Evolutionary conservation across 2,888 invertebrate species (phyloP).

Genomic region (Scrobipalpa atriplicella): DNA sequence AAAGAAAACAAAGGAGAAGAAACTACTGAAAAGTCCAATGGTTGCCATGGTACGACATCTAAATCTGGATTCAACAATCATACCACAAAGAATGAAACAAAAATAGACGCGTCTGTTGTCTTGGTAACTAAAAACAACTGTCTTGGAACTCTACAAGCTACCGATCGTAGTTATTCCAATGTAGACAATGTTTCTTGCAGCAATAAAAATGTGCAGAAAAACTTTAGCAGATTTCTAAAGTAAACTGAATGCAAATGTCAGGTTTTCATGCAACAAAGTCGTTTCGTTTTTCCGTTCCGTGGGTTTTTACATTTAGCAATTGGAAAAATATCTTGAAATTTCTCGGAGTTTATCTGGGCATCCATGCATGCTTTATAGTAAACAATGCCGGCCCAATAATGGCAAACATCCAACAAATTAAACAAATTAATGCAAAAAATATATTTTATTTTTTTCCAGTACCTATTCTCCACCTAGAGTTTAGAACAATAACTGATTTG

Average conservation of each 20-base stretch:
- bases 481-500: too few relatives aligned
- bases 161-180: conserved; percentile 12
- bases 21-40: conserved; percentile 3
- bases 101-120: conserved; percentile 32
- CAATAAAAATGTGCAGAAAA: neutral
- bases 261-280: neutral
- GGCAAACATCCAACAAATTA: too few relatives aligned
- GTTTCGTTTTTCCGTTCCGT: neutral
- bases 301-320: neutral
- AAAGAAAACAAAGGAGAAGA: conserved; percentile 19
- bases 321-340: neutral
- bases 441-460: too few relatives aligned
- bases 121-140: conserved; percentile 28
- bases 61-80: conserved; percentile 40
- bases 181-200: neutral
- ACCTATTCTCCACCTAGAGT: too few relatives aligned
- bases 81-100: conserved; percentile 35
- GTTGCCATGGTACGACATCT: conserved; percentile 36
- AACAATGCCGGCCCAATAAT: too few relatives aligned
- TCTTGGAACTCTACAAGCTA: conserved; percentile 22
- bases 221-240: neutral
- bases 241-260: conserved; percentile 5
- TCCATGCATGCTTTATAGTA: neutral
- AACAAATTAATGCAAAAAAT: too few relatives aligned
- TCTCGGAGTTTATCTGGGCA: neutral